These are phyloP conservation scores for Heliornis fulica DNA, from an alignment of 2,113 vertebrate genomes.

Conservation along the genomic window DNA sequence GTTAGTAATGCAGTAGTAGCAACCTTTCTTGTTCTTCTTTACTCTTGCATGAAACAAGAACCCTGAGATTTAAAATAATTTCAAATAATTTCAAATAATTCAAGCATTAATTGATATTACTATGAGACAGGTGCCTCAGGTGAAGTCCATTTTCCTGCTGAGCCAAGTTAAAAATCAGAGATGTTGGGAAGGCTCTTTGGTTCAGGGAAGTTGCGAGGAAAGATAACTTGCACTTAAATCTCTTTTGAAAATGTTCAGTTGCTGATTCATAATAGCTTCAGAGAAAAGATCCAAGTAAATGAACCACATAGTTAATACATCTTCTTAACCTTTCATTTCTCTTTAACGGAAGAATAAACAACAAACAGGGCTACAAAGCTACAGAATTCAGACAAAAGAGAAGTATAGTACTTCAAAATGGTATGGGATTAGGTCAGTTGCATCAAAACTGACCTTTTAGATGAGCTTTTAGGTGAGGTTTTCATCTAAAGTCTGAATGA, in stretches of 20 bases:
- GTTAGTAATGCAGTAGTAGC: neutral
- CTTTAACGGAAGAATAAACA: neutral
- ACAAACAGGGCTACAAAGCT: neutral
- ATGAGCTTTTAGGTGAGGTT: neutral
- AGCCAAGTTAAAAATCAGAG: neutral
- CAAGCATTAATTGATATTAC: neutral
- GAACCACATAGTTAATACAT: neutral
- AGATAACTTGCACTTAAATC: neutral
- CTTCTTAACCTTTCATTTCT: neutral
- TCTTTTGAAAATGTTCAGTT: neutral
- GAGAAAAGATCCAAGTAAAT: neutral
- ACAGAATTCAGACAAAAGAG: neutral
- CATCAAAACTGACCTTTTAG: neutral
- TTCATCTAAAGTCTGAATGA: neutral
- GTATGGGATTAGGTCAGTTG: neutral
- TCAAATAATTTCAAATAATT: neutral
- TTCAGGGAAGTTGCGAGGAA: neutral
- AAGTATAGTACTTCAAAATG: neutral
- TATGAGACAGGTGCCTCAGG: neutral
- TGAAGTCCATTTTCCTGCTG: neutral
- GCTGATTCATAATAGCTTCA: neutral
- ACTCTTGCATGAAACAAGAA: neutral
- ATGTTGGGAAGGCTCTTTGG: neutral
- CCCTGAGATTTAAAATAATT: neutral
- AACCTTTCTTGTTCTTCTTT: neutral